Base-by-base conservation (phyloP, 2,113 vertebrate species). In the Gyps fulvus region DNA sequence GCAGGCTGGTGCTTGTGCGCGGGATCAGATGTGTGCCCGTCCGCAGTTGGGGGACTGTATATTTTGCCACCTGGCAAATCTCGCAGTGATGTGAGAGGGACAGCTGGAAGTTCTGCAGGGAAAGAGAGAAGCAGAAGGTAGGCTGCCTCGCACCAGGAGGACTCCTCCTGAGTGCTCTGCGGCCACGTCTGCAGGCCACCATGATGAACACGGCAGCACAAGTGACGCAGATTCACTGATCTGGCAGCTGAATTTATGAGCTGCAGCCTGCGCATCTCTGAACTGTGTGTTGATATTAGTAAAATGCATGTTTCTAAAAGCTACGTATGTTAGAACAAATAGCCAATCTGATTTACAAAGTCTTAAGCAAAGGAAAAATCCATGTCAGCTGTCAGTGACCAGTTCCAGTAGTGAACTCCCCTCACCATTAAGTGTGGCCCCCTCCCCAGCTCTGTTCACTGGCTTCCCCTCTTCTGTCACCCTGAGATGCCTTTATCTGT, bases 321-420 rank as follows among this genome's bases (percentile, higher is more conserved):
- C 34, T 38, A 16, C 0, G 0, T 69, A 26, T 27, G 29, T 67
- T 73, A 55, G 23, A 72, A 67, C 50, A 58, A 58, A 43, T 20
- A 79, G 26, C 45, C 52, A 66, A 36, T 42, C 34, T 59, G 52
- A 54, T 36, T 23, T 43, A 20, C 17, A 87, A 62, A 55, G 55
- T 34, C 15, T 25, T 29, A 70, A 71, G 73, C 22, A 36, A 87
- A 69, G 29, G 26, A 49, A 74, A 62, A 70, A 49, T 63, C n/a
- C 6, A 7, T 1, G 0, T 82, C n/a, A 36, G 40, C 31, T 49
- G 22, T 62, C 0, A 0, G 26, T 69, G 31, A 54, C n/a, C 3
- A 0, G 40, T 69, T 69, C 29, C 25, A 34, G 31, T 22, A 76
- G 2, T 62, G 18, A 70, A 43, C 49, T 82, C n/a, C 15, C 16